Conservation (phyloP, 2,888 invertebrate species). For the Teleogryllus oceanicus region DNA sequence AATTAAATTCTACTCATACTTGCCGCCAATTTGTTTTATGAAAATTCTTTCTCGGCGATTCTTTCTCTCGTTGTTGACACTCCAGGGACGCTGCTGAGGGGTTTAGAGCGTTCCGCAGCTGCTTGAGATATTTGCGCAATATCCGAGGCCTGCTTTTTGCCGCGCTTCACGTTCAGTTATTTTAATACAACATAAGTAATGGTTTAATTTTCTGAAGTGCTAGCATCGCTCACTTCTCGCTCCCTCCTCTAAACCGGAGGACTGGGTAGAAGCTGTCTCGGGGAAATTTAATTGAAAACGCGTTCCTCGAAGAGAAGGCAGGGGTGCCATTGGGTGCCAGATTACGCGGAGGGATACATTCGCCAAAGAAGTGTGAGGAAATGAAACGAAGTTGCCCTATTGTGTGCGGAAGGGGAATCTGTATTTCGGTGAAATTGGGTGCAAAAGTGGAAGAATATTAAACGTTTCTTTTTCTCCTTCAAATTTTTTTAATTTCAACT, state of each 20-base stretch:
- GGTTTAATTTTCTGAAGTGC: conserved; percentile 18
- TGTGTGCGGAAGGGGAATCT: no score
- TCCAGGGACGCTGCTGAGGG: background rate
- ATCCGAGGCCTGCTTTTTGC: background rate
- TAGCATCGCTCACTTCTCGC: background rate
- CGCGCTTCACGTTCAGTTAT: background rate
- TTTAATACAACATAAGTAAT: conserved; percentile 18
- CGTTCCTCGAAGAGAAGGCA: background rate
- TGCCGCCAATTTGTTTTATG: background rate
- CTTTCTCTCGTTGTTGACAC: background rate
- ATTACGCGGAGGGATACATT: background rate
- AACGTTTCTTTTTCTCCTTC: no score
- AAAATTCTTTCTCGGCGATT: background rate
- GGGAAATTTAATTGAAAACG: conserved; percentile 7
- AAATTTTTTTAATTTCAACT: no score
- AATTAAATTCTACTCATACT: background rate
- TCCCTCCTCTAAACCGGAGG: background rate
- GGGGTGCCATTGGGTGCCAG: background rate
- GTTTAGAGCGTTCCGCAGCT: background rate
- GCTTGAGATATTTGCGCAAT: background rate
- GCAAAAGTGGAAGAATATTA: no score
- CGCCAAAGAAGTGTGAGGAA: background rate
- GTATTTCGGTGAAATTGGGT: no score
- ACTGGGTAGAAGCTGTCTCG: background rate
- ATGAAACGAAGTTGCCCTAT: no score